Base-by-base conservation (phyloP, 2,888 invertebrate species). In the Dorcus hopei region DNA sequence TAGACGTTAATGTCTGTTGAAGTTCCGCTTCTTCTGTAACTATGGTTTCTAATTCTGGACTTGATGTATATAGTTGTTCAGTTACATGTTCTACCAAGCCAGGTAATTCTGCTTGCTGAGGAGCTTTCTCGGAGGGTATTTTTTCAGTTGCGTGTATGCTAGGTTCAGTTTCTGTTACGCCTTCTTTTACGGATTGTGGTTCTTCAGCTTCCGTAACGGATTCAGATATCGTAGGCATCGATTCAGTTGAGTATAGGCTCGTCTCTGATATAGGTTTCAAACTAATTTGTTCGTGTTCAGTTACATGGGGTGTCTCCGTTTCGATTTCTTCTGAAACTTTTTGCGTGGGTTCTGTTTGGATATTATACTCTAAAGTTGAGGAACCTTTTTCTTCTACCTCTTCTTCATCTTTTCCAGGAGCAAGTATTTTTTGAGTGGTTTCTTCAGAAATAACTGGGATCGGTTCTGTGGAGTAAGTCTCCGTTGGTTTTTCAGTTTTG, bases 401-500 rank as follows among this genome's bases (percentile, higher is more conserved):
- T 53, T 64, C 61, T 9, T 38, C 14, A 14, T 14, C 52, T 38
- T 23, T 9, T 49, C 9, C 49, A 4, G 9, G 38, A 5, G 49
- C 38, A n/a, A 16, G 9, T n/a, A 3, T 4, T 41, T n/a, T 9
- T 9, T 48, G 48, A 6, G 11, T 26, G 49, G 49, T 49, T 38
- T 49, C 48, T 1, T 23, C 48, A 14, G 48, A 3, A 41, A 41
- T 40, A 19, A 19, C 19, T 19, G 40, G 40, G 40, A 53, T 62
- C 64, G 11, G 67, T 52, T 67, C 66, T 6, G 52, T 40, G 8
- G 59, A 11, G 49, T 48, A 40, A 6, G 54, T 4, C 26, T 7
- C 53, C 9, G 57, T 53, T n/a, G 52, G 43, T 57, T 16, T 38
- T 58, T 52, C 59, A 9, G 51, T 52, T 50, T 40, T 33, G 11